Conservation (phyloP, 2,888 invertebrate genomes). For the Marasmarcha lunaedactyla region DNA sequence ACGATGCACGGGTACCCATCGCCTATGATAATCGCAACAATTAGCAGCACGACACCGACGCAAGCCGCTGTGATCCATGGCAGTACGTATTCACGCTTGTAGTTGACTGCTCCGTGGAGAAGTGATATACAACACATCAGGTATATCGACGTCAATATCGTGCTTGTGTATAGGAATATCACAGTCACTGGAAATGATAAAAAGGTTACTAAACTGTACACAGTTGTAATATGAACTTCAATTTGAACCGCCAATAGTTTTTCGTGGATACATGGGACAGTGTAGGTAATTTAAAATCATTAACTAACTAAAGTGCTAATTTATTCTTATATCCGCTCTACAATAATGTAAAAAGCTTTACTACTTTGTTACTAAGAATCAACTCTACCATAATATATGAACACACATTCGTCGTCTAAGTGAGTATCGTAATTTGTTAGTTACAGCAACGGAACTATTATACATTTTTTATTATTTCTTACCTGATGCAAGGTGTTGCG, state of each 20-base stretch:
- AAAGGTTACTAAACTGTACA: slow-evolving; percentile 1
- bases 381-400: too few relatives aligned
- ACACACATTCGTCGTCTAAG: too few relatives aligned
- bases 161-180: slow-evolving; percentile 55
- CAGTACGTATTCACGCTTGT: slow-evolving; percentile 52
- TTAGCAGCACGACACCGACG: slow-evolving; percentile 40
- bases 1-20: slow-evolving; percentile 50
- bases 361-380: too few relatives aligned
- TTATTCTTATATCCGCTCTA: too few relatives aligned
- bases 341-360: too few relatives aligned
- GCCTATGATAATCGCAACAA: slow-evolving; percentile 38
- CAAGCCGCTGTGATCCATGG: slow-evolving; percentile 60
- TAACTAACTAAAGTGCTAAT: too few relatives aligned
- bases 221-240: slow-evolving; percentile 2
- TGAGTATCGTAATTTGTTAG: too few relatives aligned
- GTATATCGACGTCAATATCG: slow-evolving; percentile 53
- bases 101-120: slow-evolving; percentile 57
- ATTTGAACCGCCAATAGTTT: too few relatives aligned
- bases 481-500: slow-evolving; percentile 61
- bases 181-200: slow-evolving; percentile 45
- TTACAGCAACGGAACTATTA: too few relatives aligned
- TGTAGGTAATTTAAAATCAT: too few relatives aligned
- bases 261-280: too few relatives aligned
- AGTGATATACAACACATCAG: slow-evolving; percentile 58
- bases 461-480: too few relatives aligned